phyloP scores from a whole-genome alignment of 2,113 vertebrate genomes.

The pig (Sus scrofa) region DNA sequence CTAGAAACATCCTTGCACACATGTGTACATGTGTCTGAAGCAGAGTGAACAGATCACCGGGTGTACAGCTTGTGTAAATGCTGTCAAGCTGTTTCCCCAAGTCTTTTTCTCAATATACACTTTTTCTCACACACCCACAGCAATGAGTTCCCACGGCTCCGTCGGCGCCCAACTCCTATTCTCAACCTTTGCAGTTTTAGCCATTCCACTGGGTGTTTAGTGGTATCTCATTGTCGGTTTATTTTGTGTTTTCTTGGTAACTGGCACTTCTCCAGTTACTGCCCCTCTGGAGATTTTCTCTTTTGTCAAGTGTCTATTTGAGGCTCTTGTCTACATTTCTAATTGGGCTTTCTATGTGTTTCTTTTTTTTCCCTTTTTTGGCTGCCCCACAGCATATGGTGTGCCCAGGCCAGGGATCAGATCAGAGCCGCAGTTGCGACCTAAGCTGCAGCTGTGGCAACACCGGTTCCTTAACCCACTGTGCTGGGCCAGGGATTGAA shows the following conservation, averaged over 20 bases:
- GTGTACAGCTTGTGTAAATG: background rate
- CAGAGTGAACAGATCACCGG: background rate
- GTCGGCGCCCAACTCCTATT: fast-evolving
- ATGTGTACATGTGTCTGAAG: background rate
- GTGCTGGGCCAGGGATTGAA: too few species aligned
- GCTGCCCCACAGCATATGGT: too few species aligned
- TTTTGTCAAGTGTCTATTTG: background rate
- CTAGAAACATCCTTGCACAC: background rate
- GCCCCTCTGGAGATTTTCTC: background rate
- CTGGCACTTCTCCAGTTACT: background rate
- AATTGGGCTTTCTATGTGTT: background rate
- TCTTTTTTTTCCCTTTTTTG: background rate
- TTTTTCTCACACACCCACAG: background rate
- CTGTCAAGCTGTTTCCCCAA: background rate
- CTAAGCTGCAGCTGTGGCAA: too few species aligned
- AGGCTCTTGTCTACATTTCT: background rate
- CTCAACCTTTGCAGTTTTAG: background rate
- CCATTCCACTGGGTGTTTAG: background rate
- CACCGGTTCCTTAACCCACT: too few species aligned
- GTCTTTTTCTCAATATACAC: background rate
- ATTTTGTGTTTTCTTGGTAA: conserved; percentile 8
- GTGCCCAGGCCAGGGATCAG: too few species aligned
- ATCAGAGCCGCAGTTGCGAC: too few species aligned
- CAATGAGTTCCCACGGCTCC: background rate
- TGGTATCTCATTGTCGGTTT: background rate